These are phyloP conservation scores for Acanthosepion lycidas DNA, from an alignment of 2,888 invertebrate genomes.

Conservation along the genomic window DNA sequence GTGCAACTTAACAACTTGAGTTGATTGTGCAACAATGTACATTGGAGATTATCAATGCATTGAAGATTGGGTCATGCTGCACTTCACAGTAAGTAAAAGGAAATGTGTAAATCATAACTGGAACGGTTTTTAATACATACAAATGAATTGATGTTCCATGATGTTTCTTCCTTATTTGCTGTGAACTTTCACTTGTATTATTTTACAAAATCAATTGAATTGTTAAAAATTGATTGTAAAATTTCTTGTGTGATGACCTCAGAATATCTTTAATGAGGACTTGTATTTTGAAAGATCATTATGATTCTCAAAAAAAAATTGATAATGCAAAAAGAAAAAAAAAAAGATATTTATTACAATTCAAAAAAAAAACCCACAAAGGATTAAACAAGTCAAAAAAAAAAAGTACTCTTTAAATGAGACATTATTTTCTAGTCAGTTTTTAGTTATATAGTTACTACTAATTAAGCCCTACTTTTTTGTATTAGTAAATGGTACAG, in stretches of 20 bases:
- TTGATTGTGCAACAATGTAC: conserved; percentile 5
- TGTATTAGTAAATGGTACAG: no score
- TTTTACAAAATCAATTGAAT: conserved; percentile 33
- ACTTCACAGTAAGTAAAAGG: background rate
- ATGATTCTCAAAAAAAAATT: no score
- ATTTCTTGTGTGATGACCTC: background rate
- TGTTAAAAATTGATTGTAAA: background rate
- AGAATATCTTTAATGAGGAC: no score
- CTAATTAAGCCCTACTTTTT: no score
- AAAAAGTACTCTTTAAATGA: no score
- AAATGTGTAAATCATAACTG: background rate
- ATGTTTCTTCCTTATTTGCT: background rate
- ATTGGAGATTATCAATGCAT: background rate
- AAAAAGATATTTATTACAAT: no score
- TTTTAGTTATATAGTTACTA: no score
- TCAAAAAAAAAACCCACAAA: no score
- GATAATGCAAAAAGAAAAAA: no score
- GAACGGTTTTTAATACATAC: background rate
- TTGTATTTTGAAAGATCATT: no score
- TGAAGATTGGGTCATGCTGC: background rate
- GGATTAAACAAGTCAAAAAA: no score
- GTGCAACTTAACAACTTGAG: background rate
- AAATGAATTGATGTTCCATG: background rate
- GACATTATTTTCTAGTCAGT: no score
- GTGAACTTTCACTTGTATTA: background rate